These are phyloP conservation scores for Cecidostiba fungosa DNA, from an alignment of 2,888 invertebrate genomes.

Conservation along the genomic window DNA sequence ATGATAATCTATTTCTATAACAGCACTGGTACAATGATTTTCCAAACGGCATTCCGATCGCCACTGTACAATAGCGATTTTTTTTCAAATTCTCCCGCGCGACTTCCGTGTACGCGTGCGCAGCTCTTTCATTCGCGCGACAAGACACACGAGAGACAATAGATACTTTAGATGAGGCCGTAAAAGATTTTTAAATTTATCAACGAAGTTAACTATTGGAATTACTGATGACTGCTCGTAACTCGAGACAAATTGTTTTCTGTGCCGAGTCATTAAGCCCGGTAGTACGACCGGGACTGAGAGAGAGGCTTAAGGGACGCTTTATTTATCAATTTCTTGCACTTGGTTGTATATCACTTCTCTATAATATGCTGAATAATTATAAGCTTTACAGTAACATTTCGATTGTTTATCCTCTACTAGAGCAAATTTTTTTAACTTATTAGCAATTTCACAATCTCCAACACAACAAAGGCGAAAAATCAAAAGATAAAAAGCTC, in stretches of 20 bases:
- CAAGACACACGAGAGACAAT: slow-evolving; percentile 35
- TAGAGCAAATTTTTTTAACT: too few relatives aligned
- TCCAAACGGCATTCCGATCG: slow-evolving; percentile 30
- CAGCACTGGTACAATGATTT: neutral
- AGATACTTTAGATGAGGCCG: slow-evolving; percentile 45
- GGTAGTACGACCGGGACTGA: neutral
- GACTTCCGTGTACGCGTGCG: slow-evolving; percentile 23
- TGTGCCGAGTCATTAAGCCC: slow-evolving; percentile 5
- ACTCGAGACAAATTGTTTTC: slow-evolving; percentile 55
- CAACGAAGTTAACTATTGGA: slow-evolving; percentile 42
- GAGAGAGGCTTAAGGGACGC: neutral
- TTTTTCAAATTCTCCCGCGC: neutral
- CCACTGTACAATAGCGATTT: slow-evolving; percentile 41
- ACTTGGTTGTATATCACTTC: neutral
- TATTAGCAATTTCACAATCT: neutral
- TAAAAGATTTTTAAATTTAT: slow-evolving; percentile 49
- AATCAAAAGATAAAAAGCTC: neutral
- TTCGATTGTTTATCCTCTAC: neutral
- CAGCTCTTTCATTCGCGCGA: neutral
- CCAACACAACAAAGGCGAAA: neutral
- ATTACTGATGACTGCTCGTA: slow-evolving; percentile 42
- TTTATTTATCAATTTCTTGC: slow-evolving; percentile 27
- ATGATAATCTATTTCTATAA: neutral
- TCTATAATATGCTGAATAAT: neutral
- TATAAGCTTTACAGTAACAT: neutral